Evolutionary conservation across 2,113 vertebrate species (phyloP), one percentile per base, ranked within the genome.

Genomic region (Psittacus erithacus): DNA sequence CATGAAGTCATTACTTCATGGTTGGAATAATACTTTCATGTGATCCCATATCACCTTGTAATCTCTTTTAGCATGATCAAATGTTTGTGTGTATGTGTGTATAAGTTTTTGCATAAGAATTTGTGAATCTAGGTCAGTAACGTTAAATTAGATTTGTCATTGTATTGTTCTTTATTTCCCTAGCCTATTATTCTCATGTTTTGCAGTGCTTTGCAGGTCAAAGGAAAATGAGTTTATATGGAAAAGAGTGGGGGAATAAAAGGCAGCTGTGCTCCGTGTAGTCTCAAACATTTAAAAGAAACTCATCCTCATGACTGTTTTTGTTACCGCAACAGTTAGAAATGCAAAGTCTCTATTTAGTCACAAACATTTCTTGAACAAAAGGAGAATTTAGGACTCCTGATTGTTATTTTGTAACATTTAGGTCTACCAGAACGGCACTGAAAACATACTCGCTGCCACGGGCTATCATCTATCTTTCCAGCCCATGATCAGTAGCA

Each of bases 151-250:
- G 62, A 71, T 86, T 55, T 94, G 80, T 91, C 77, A 43, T 39
- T 75, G 53, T 82, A 53, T 44, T 33, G 25, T 49, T 84, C 17
- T 89, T 76, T 88, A 65, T 93, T 88, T 89, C 28, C 15, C 22
- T 64, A 29, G 86, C 41, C 11, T 68, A 27, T 77, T 90, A 57
- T 68, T 71, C 65, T 75, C 12, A 17, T 65, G 23, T 84, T 87
- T 86, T 91, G 16, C 65, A 86, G 35, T 78, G 59, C n/a, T 89
- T 53, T 95, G 81, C 28, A 69, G 90, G 88, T 88, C 86, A 92
- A 89, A 93, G 80, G 27, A 82, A 96, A 93, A 93, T 89, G 80
- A 77, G 60, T 90, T 88, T 88, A 79, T 28, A 82, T 52, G 19
- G 86, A 83, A 69, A 85, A 68, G 27, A 2, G 18, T 4, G 8